phyloP scores from a whole-genome alignment of 2,113 vertebrate species.

The Stictonetta naevosa region DNA sequence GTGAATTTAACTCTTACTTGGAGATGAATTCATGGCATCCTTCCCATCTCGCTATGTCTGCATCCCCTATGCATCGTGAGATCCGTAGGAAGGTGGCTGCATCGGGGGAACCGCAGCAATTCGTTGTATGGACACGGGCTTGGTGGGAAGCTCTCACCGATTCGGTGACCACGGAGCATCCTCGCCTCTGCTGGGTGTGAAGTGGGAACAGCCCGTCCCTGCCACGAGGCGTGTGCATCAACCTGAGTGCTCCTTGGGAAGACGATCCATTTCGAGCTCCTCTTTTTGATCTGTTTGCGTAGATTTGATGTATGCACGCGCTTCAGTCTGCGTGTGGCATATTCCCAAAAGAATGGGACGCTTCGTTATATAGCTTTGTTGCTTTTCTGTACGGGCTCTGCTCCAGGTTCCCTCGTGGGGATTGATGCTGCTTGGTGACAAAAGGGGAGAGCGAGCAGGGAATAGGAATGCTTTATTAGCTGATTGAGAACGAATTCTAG shows the following conservation, averaged over 20 bases:
- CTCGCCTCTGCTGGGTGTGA: not conserved
- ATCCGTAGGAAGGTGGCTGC: not conserved
- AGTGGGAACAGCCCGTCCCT: not conserved
- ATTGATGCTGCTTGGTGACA: not conserved
- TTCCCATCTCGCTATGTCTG: not conserved
- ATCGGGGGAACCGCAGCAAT: not conserved
- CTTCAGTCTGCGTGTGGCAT: rapidly evolving
- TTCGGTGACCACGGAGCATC: rapidly evolving
- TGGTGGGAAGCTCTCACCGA: not conserved
- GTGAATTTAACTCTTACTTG: not conserved
- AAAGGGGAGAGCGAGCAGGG: not conserved
- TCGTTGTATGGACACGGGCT: not conserved
- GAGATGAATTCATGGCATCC: not conserved
- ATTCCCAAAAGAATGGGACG: not conserved
- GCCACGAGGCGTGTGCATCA: not conserved
- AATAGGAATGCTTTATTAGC: not conserved
- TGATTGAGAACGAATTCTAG: not conserved
- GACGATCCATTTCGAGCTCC: not conserved
- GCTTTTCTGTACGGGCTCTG: not conserved
- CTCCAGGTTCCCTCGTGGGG: not conserved
- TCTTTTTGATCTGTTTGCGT: not conserved
- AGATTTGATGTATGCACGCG: not conserved
- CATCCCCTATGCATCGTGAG: rapidly evolving
- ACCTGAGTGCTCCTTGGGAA: not conserved
- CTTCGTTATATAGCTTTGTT: rapidly evolving